Evolutionary conservation across 2,888 invertebrate genomes (phyloP).

Genomic region (Tetragonula carbonaria): DNA sequence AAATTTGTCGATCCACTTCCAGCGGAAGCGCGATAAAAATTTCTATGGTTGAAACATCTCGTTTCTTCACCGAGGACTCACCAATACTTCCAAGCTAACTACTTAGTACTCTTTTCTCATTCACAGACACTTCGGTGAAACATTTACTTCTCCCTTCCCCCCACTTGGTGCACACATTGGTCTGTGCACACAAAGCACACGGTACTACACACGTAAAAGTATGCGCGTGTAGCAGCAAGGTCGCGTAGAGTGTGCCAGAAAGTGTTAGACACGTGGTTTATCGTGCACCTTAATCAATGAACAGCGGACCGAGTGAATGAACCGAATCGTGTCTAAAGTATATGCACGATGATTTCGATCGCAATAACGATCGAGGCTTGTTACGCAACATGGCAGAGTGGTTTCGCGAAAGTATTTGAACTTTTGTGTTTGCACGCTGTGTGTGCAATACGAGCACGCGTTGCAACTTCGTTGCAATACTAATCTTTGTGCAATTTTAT

Average conservation of each 20-base stretch:
- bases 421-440: too few relatives aligned
- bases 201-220: constrained; percentile 1
- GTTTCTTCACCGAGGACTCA: too few relatives aligned
- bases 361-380: constrained; percentile 45
- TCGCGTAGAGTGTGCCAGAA: constrained; percentile 72
- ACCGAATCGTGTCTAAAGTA: constrained; percentile 55
- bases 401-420: too few relatives aligned
- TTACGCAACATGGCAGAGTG: too few relatives aligned
- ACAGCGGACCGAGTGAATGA: constrained; percentile 54
- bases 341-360: constrained; percentile 38
- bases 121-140: background rate
- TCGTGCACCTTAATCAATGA: constrained; percentile 70
- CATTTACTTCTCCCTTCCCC: background rate
- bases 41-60: background rate
- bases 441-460: too few relatives aligned
- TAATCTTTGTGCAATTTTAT: too few relatives aligned
- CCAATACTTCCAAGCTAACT: background rate
- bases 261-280: constrained; percentile 59
- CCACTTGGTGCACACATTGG: background rate
- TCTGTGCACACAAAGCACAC: background rate
- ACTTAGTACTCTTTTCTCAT: background rate
- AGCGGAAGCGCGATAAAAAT: too few relatives aligned
- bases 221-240: constrained; percentile 72
- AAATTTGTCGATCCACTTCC: too few relatives aligned
- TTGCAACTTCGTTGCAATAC: too few relatives aligned